Evolutionary conservation across 2,797 vertebrate genomes (phyloP), one percentile per base, ranked within the genome.

Genomic region (Florisuga fusca): DNA sequence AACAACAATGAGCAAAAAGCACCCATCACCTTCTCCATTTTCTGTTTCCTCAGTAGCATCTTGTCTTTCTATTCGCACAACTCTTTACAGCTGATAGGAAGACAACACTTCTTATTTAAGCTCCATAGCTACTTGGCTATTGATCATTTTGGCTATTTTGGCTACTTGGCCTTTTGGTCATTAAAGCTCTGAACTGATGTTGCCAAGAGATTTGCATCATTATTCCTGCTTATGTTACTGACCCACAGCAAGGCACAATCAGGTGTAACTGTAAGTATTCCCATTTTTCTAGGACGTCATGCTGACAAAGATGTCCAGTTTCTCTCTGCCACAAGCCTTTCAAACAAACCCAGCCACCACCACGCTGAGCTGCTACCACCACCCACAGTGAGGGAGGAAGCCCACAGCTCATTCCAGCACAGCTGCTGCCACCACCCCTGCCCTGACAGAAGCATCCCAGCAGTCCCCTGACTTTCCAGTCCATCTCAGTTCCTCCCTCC

Each of bases 381-480:
- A 51, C 0, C 33, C 12, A 0, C 12, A 31, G 3, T 0, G 18
- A 79, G 16, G 6, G 9, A 75, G 21, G 8, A 69, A 62, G 18
- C 25, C 19, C 66, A 5, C 6, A 46, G 13, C 61, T 85, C 26
- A 51, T 7, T 33, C 16, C 63, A 68, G 77, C 68, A 43, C 51
- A 59, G 63, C 41, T 19, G 25, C 54, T 48, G 34, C 45, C n/a
- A 10, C 48, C 4, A 0, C 9, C 68, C 31, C 51, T 89, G 51
- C 68, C 51, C 81, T 64, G 51, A 36, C 43, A 63, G 51, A 43
- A 33, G 61, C 33, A 77, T 57, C 33, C 45, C 77, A 59, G 51
- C 0, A 1, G 63, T 33, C 29, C 68, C 31, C 63, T 83, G 72
- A 31, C 59, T 68, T 83, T 25, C 41, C 68, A 91, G 41, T 33